phyloP scores from a whole-genome alignment of 2,797 vertebrate genomes.

The Lacerta viridis region DNA sequence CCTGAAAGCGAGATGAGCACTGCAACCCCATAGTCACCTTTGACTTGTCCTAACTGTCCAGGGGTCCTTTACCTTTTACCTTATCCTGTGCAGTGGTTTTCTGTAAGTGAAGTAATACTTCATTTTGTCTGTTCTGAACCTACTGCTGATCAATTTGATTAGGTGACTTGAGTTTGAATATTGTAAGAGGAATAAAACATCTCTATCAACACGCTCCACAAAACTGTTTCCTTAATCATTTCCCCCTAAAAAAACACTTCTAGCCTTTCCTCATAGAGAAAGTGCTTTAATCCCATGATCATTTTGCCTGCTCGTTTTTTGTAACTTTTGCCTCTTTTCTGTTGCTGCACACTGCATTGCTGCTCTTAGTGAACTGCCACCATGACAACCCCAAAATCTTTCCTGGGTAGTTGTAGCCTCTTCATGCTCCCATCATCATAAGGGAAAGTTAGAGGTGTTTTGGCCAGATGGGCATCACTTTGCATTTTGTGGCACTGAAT shows the following conservation, averaged over 20 bases:
- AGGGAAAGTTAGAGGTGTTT: no score
- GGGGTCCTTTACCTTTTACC: no score
- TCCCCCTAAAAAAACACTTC: neutral
- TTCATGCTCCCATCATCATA: neutral
- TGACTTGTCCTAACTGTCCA: no score
- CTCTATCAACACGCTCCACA: neutral
- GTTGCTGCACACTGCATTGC: neutral
- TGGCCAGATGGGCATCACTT: neutral
- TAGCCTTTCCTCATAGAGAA: neutral
- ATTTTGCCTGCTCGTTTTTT: neutral
- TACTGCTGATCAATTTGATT: neutral
- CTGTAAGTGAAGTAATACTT: neutral
- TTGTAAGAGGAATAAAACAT: neutral
- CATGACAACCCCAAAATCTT: neutral
- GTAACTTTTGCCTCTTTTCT: neutral
- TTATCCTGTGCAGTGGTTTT: neutral
- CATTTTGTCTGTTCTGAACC: neutral
- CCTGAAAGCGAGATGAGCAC: no score
- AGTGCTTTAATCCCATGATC: neutral
- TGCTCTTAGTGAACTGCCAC: neutral
- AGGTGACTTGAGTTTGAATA: neutral
- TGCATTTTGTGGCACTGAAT: neutral
- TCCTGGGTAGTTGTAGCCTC: neutral
- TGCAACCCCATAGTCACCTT: no score
- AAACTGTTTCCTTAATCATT: neutral